phyloP scores from a whole-genome alignment of 2,888 invertebrate species.

The Synanthedon vespiformis region DNA sequence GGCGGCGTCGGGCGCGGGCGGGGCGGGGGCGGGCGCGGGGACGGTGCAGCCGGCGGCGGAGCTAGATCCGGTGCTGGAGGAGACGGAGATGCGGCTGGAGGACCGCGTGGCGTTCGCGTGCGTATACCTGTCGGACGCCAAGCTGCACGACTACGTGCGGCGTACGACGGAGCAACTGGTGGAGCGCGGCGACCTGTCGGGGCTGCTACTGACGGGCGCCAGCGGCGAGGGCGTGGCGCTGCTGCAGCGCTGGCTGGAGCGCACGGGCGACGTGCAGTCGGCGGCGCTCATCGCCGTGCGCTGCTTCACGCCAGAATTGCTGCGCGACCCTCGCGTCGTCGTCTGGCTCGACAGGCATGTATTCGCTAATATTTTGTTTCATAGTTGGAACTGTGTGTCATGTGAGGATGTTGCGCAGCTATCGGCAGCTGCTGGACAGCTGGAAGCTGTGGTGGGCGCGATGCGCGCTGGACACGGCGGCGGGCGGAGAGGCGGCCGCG shows the following conservation, averaged over 20 bases:
- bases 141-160: slow-evolving; percentile 83
- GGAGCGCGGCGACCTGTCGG: slow-evolving; percentile 84
- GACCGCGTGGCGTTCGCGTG: slow-evolving; percentile 94
- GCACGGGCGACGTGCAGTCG: slow-evolving; percentile 91
- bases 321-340: slow-evolving; percentile 74
- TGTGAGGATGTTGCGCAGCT: slow-evolving; percentile 60
- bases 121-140: slow-evolving; percentile 83
- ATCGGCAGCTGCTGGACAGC: slow-evolving; percentile 84
- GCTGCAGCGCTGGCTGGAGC: slow-evolving; percentile 88
- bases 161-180: slow-evolving; percentile 77
- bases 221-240: slow-evolving; percentile 81
- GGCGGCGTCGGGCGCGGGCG: slow-evolving; percentile 79
- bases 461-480: slow-evolving; percentile 90
- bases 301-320: slow-evolving; percentile 79
- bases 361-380: background rate
- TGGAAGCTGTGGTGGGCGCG: slow-evolving; percentile 94
- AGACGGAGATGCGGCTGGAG: slow-evolving; percentile 85
- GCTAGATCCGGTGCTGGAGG: slow-evolving; percentile 70
- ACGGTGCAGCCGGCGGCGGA: slow-evolving; percentile 27
- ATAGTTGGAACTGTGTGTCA: background rate
- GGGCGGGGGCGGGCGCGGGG: slow-evolving; percentile 7
- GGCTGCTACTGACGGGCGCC: slow-evolving; percentile 79
- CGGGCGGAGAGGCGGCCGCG: slow-evolving; percentile 70
- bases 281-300: slow-evolving; percentile 85
- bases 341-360: slow-evolving; percentile 76